Percentiles rank a stretch among this genome's conserved stretches.
Evolutionary conservation across 2,113 vertebrate species (phyloP).

Genomic region (Triplophysa tibetana): DNA sequence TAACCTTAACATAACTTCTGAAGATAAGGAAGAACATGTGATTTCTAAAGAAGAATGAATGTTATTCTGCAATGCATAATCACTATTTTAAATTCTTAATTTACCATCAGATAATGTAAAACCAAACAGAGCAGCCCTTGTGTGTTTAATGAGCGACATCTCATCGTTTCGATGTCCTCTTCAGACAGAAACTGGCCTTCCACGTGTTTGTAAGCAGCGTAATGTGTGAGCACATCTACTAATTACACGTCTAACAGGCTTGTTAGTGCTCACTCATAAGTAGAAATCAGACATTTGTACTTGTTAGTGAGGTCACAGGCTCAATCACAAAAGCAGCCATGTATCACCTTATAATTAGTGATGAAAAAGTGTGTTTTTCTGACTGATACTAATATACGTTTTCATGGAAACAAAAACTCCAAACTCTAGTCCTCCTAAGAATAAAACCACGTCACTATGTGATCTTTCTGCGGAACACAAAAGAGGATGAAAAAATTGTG

Average conservation of each 20-base stretch:
- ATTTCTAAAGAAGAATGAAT: not conserved
- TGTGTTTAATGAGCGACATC: not conserved
- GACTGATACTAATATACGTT: slow-evolving; percentile 17
- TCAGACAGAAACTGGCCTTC: not conserved
- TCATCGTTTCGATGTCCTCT: not conserved
- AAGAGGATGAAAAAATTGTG: not conserved
- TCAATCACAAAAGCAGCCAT: slow-evolving; percentile 14
- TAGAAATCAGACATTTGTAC: slow-evolving; percentile 18
- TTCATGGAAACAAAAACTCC: slow-evolving; percentile 17
- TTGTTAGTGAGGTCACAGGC: slow-evolving; percentile 1
- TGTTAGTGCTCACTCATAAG: slow-evolving; percentile 24
- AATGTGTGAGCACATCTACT: not conserved
- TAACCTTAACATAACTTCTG: not conserved
- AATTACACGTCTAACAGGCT: slow-evolving; percentile 21
- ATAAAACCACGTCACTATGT: not conserved
- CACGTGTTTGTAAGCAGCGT: slow-evolving; percentile 5
- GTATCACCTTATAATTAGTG: slow-evolving; percentile 10
- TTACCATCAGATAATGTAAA: no score
- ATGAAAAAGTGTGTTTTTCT: slow-evolving; percentile 21
- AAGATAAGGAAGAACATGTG: not conserved
- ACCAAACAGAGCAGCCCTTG: not conserved
- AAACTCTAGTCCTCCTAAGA: not conserved
- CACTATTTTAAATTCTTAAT: no score
- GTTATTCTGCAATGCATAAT: not conserved
- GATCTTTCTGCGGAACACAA: not conserved